These are phyloP conservation scores for Erythrocercus mccallii DNA, from an alignment of 2,113 vertebrate genomes.

Conservation along the genomic window DNA sequence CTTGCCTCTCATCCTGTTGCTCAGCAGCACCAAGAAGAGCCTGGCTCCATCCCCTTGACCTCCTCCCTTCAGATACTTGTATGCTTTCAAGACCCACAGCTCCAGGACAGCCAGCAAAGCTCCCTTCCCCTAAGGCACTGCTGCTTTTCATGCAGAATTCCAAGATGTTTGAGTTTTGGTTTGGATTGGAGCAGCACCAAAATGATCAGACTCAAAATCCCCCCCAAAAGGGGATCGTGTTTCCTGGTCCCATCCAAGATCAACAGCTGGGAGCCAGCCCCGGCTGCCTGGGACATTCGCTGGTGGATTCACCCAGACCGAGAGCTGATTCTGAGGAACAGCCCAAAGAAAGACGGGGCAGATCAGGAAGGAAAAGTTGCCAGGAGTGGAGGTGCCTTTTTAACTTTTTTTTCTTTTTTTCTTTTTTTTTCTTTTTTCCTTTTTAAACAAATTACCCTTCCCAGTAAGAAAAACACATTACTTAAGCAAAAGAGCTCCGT, in stretches of 20 bases:
- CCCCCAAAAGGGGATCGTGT: neutral
- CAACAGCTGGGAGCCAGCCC: neutral
- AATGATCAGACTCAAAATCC: neutral
- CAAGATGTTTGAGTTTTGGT: neutral
- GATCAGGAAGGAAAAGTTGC: neutral
- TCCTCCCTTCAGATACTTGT: neutral
- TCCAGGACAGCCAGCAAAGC: neutral
- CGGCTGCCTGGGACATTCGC: neutral
- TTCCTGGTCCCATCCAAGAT: neutral
- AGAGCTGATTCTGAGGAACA: neutral
- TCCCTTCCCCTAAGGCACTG: neutral
- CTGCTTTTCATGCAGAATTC: neutral
- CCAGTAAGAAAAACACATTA: neutral
- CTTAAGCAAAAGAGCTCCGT: neutral
- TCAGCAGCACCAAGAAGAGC: neutral
- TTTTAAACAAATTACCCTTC: neutral
- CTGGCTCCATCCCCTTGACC: neutral
- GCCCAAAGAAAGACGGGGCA: neutral
- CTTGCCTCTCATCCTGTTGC: neutral
- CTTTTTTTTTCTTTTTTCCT: fast-evolving
- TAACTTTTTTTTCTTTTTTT: too few relatives aligned
- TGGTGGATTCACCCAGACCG: neutral
- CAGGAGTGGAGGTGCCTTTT: neutral
- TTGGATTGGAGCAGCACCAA: constrained; percentile 3
- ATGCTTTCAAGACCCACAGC: neutral